Base-by-base conservation (phyloP, 30 jellyfish, hydroid and myxozoan species). In the Aurelia aurita region DNA sequence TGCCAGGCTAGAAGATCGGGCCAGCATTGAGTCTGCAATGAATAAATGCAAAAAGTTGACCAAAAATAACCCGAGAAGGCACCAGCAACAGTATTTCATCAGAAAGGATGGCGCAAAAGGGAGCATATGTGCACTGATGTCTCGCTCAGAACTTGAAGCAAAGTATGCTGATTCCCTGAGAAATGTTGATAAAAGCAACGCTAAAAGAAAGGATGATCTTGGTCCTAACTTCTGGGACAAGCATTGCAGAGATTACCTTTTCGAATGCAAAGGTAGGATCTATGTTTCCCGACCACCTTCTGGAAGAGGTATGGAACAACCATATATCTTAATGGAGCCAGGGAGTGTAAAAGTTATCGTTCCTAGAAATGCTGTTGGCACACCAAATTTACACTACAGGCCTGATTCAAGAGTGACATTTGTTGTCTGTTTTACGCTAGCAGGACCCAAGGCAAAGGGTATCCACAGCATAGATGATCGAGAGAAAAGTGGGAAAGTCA, bases 391-490 rank as follows among this genome's bases (percentile, higher is more conserved):
- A 3, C 78, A 77, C 76, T 77, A 61, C 27, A 55, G 70, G 29
- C 88, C 88, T n/a, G 88, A 77, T 53, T 77, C 88, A 20, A 58
- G 88, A 21, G 88, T 77, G 9, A 57, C 69, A 31, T 77, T 77
- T 39, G 88, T 77, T 20, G 78, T 77, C 23, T 77, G 79, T 47
- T 77, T 77, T 22, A 58, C 88, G 9, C 69, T 77, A 69, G 34
- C 57, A 26, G 88, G 88, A 9, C 88, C 88, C 9, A 59, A 59
- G 18, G 88, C 88, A 25, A 61, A 47, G 11, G 88, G 88, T 12
- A 77, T 77, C 14, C 67, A n/a, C 10, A 58, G 39, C 20, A 21
- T 77, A 8, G 78, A 77, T 59, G 35, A 61, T 13, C 44, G 69
- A 32, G 25, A 9, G 49, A 31, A 35, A 46, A 77, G 12, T 12